Percentiles rank a stretch among this genome's conserved stretches.
These are phyloP conservation scores for Dolomedes plantarius DNA, from an alignment of 2,888 invertebrate genomes.

Conservation along the genomic window DNA sequence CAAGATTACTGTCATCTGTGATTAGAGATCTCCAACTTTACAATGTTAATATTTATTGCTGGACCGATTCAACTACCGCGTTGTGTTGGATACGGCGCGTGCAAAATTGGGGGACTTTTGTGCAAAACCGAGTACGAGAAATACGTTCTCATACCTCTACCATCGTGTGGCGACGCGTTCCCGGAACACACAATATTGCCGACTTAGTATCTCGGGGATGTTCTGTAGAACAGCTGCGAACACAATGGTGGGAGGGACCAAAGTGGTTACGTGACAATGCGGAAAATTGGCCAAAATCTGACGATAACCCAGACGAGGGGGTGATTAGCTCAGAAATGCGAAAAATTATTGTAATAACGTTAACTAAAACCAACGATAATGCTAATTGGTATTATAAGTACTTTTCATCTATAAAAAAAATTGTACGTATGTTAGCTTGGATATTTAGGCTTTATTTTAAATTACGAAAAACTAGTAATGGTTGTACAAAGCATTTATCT, in stretches of 20 bases:
- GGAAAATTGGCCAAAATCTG: not conserved
- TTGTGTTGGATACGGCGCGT: not conserved
- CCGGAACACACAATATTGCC: slow-evolving; percentile 8
- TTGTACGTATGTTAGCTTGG: too few species aligned
- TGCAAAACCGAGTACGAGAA: slow-evolving; percentile 7
- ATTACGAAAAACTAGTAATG: too few species aligned
- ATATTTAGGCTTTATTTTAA: too few species aligned
- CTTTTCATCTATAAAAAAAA: too few species aligned
- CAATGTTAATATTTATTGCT: too few species aligned
- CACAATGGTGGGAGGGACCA: not conserved
- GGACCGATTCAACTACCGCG: not conserved
- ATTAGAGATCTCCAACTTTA: too few species aligned
- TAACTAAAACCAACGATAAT: not conserved
- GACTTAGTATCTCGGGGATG: slow-evolving; percentile 25
- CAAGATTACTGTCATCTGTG: too few species aligned
- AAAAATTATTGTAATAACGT: not conserved
- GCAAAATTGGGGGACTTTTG: not conserved
- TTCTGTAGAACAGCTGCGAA: not conserved
- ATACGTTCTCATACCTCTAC: not conserved
- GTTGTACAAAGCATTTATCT: too few species aligned
- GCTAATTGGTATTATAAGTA: too few species aligned
- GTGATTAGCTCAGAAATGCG: too few species aligned
- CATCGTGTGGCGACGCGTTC: not conserved
- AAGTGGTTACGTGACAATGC: too few species aligned
- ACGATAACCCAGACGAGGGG: not conserved